phyloP scores from a whole-genome alignment of 2,888 invertebrate genomes.

The Ceriagrion tenellum region DNA sequence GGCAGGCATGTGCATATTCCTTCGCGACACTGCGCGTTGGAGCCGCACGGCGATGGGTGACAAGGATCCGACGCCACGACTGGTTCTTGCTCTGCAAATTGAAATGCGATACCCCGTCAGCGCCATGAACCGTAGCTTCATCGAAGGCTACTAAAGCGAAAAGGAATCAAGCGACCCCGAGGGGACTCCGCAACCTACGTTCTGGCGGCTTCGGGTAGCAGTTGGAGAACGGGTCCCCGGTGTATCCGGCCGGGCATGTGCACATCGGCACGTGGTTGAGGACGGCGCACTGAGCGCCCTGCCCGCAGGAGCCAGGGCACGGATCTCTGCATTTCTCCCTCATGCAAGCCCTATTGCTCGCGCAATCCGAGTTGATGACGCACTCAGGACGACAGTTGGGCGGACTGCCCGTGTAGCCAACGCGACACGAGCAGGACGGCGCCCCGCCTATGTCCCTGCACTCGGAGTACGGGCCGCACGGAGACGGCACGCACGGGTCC shows the following conservation, averaged over 20 bases:
- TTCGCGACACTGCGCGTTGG: conserved; percentile 81
- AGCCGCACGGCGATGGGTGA: conserved; percentile 74
- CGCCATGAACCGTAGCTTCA: neutral
- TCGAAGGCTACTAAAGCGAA: neutral
- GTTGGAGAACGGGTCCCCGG: conserved; percentile 76
- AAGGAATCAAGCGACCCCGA: conserved; percentile 29
- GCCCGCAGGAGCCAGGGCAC: conserved; percentile 76
- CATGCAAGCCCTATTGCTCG: conserved; percentile 77
- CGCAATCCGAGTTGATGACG: conserved; percentile 77
- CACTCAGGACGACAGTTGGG: conserved; percentile 79
- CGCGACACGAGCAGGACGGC: conserved; percentile 80
- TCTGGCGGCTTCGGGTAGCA: conserved; percentile 72
- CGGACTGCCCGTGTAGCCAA: conserved; percentile 78
- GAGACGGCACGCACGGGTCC: conserved; percentile 74
- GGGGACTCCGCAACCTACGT: conserved; percentile 39
- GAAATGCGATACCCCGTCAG: conserved; percentile 38
- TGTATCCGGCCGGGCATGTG: conserved; percentile 76
- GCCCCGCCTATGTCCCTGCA: conserved; percentile 77
- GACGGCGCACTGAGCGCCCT: conserved; percentile 75
- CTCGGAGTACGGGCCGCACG: conserved; percentile 78
- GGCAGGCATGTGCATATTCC: conserved; percentile 84
- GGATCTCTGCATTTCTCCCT: conserved; percentile 76
- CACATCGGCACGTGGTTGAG: conserved; percentile 77
- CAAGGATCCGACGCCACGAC: conserved; percentile 76
- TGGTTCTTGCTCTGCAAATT: conserved; percentile 64